Evolutionary conservation across 2,888 invertebrate genomes (phyloP), one percentile per base, ranked within the genome.

Genomic region (Chymomyza procnemis): DNA sequence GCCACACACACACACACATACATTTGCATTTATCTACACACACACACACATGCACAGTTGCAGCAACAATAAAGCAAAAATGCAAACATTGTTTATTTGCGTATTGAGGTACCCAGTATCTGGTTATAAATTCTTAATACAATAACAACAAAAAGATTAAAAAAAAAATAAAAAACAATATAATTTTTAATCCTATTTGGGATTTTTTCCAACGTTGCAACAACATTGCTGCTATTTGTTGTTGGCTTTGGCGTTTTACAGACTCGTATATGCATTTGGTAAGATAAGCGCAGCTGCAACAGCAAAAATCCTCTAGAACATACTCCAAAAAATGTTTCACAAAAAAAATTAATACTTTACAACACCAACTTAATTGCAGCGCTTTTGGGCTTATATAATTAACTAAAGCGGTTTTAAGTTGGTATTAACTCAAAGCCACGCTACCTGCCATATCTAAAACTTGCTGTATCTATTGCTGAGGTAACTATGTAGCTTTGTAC

Each of bases 71-170:
- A 54, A 54, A 82, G 82, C 71, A 75, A 66, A 77, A 77, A 74
- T 69, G 78, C 85, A 81, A 82, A 81, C 80, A 82, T 75, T 64
- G 65, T 80, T 73, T 78, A 78, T 81, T 85, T 80, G 85, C 83
- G 85, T 82, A 80, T 75, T 68, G 68, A 66, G 65, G 61, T 62
- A 55, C 66, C 61, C 67, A 26, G 73, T 3, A 41, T 9, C 34
- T 41, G 3, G 34, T 41, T 26, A 41, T 41, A 41, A 41, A 41
- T 41, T 41, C 34, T 41, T 41, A 41, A 41, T 41, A 41, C 34
- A 41, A 41, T 41, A 41, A 41, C 34, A 68, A 63, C 26, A n/a
- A 22, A 22, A 21, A 55, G n/a, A n/a, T 4, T 6, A 16, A 19
- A 19, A 55, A 55, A 9, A 41, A 12, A 12, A 41, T 14, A 30